Evolutionary conservation across 2,113 vertebrate genomes (phyloP), one percentile per base, ranked within the genome.

Genomic region (Mobula birostris): DNA sequence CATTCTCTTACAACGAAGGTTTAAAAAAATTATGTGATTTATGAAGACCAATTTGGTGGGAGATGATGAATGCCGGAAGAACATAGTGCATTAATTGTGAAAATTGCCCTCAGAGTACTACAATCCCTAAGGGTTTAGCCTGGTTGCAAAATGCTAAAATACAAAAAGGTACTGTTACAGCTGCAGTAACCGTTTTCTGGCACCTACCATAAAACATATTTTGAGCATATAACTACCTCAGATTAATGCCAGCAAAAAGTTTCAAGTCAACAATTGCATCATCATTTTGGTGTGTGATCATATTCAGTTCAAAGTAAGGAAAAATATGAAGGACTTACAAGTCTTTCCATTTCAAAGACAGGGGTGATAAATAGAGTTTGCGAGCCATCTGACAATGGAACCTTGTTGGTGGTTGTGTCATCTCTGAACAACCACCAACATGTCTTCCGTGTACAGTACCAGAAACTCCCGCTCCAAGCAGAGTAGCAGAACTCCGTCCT

Each of bases 151-250:
- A 12, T 36, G 24, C 36, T 93, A 5, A 24, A 93, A 93, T 40
- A 76, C 91, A 93, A 56, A 74, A 93, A 29, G 91, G 19, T 74
- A 48, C 40, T 72, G 36, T 93, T 93, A 24, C 91, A 93, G 91
- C 91, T 56, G 91, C 68, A 76, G 40, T 40, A 48, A 0, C 70
- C 40, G 29, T 93, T 93, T 40, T 74, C 70, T 76, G 91, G 68
- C 91, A 93, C 12, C 91, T 15, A 2, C 61, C 14, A 12, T 66
- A 32, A n/a, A 90, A 90, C 61, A 32, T 90, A 29, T 66, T 68
- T 19, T 90, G n/a, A 6, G 61, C n/a, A 61, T 88, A 63, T 63
- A 88, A 29, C 56, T 17, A 63, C 24, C n/a, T 68, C 61, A 66
- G 85, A 32, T 68, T 8, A 32, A 90, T 90, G 85, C 85, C 68